These are phyloP conservation scores for Acleris cristana DNA, from an alignment of 2,888 invertebrate species.

Conservation along the genomic window DNA sequence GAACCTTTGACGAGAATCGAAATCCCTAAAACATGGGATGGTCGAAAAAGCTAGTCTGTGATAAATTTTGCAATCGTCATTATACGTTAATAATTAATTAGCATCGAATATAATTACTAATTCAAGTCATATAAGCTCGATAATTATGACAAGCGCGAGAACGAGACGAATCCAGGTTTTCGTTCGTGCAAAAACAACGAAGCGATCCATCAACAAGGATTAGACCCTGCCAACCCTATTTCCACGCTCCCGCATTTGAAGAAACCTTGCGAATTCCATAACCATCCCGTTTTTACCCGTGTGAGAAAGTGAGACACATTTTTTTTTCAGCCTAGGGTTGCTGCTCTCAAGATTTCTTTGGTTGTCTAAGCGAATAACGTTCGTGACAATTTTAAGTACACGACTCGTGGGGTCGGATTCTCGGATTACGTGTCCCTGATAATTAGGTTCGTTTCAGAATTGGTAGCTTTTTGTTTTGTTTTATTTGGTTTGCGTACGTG, in stretches of 20 bases:
- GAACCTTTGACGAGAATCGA: too few relatives aligned
- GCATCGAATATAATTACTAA: slow-evolving; percentile 20
- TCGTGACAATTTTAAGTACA: slow-evolving; percentile 53
- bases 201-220: slow-evolving; percentile 68
- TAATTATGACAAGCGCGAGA: slow-evolving; percentile 36
- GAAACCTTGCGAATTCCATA: slow-evolving; percentile 31
- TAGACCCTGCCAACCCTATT: slow-evolving; percentile 45
- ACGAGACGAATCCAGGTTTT: slow-evolving; percentile 49
- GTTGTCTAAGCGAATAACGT: slow-evolving; percentile 51
- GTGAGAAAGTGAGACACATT: slow-evolving; percentile 5
- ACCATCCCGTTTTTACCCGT: slow-evolving; percentile 8
- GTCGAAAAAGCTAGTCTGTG: too few relatives aligned
- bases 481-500: slow-evolving; percentile 31
- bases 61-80: too few relatives aligned
- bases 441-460: slow-evolving; percentile 50
- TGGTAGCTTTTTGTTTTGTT: slow-evolving; percentile 35
- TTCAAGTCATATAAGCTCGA: slow-evolving; percentile 20
- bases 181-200: slow-evolving; percentile 65
- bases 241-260: slow-evolving; percentile 21
- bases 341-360: slow-evolving; percentile 48
- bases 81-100: too few relatives aligned
- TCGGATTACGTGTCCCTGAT: slow-evolving; percentile 50
- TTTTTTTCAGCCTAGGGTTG: slow-evolving; percentile 31
- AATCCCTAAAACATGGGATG: too few relatives aligned
- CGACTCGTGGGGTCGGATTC: slow-evolving; percentile 44